Base-by-base conservation (phyloP, 2,113 vertebrate species). In the Osmerus eperlanus region DNA sequence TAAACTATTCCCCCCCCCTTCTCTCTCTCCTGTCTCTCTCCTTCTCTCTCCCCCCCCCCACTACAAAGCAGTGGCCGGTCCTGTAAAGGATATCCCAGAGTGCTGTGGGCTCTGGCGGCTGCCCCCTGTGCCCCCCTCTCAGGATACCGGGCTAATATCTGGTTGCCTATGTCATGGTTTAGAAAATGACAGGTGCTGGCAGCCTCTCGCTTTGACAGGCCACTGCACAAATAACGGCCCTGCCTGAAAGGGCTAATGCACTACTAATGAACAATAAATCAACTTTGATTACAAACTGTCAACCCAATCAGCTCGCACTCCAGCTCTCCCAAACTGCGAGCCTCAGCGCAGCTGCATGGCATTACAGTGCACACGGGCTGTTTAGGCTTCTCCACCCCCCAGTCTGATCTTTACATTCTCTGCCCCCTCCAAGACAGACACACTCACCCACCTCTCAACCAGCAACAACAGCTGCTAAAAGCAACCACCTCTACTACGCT, bases 261-360 rank as follows among this genome's bases (percentile, higher is more conserved):
- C 94, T 92, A 91, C 96, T 97, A 97, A 98, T 97, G 97, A 98
- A 97, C 96, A 95, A 99, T 98, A 96, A 97, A 98, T 99, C 96
- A 97, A 95, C 94, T 97, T 95, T 96, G 97, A 99, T 97, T 98
- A 98, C 94, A 96, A 96, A 98, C 94, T 96, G 96, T 96, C 96
- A 96, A 87, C 83, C 93, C 93, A 94, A 94, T 95, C 93, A 93
- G 91, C 94, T 93, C 90, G 93, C 95, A 93, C 94, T 90, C 93
- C 91, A 89, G 92, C 93, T 93, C 91, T 90, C 89, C 90, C 90
- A 87, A 89, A 91, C 88, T 63, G 87, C 78, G 91, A 91, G 90
- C 87, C 82, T 60, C 84, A 80, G 89, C 88, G 88, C 94, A 94
- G 92, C 92, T 88, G 90, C 83, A 85, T 87, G 76, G 87, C 83